A percentile compares a stretch with the other conserved stretches of the same genome.
Conservation (phyloP, 1,140 invertebrate genomes). For the Macrocentrus cingulum region DNA sequence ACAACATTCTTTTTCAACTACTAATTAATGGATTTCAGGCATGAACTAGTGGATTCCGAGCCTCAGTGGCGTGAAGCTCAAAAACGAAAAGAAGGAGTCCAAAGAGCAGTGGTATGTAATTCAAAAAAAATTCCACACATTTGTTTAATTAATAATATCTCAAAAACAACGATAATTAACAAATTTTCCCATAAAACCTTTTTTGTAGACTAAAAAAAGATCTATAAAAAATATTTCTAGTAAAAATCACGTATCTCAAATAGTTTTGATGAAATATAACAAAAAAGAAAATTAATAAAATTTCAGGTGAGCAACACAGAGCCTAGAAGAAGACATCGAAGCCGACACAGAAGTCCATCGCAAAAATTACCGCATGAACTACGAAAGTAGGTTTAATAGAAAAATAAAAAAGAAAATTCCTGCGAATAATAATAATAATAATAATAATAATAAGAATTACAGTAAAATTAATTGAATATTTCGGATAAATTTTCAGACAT, state of each 20-base stretch:
- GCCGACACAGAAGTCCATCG: conserved; percentile 54
- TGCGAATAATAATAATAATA: no score
- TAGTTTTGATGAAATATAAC: conserved; percentile 6
- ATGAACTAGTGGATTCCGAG: conserved; percentile 82
- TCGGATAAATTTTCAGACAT: conserved; percentile 58
- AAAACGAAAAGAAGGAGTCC: conserved; percentile 67
- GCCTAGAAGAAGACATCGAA: conserved; percentile 52
- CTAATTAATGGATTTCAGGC: conserved; percentile 43
- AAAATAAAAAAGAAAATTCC: conserved; percentile 42
- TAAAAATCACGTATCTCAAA: conserved; percentile 5
- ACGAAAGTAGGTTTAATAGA: conserved; percentile 45
- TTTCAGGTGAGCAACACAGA: conserved; percentile 54
- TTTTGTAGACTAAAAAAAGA: no score
- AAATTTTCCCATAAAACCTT: no score
- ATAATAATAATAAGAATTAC: background rate
- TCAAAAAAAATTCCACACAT: conserved; percentile 19
- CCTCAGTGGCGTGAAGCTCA: conserved; percentile 86
- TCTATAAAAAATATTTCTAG: no score
- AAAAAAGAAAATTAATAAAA: background rate
- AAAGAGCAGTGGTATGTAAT: conserved; percentile 54
- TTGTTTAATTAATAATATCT: no score
- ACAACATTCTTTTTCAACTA: background rate
- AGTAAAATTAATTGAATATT: no score
- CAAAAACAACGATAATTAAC: no score
- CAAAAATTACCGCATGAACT: conserved; percentile 56